phyloP scores from a whole-genome alignment of 2,113 vertebrate genomes.

The Rhombomys opimus region DNA sequence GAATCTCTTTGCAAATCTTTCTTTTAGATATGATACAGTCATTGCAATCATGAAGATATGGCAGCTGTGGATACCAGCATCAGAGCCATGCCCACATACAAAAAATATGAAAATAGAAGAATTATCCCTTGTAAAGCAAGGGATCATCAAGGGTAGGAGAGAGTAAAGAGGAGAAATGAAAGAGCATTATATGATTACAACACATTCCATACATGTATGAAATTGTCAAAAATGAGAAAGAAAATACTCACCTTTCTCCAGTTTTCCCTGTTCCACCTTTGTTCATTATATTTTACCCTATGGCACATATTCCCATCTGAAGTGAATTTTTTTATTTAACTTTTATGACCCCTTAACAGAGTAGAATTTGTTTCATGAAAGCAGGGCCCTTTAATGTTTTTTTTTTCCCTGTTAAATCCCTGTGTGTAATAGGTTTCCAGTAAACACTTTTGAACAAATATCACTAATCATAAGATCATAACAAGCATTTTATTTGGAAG shows the following conservation, averaged over 20 bases:
- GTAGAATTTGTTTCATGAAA: conserved; percentile 1
- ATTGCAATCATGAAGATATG: not conserved
- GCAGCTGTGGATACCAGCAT: not conserved
- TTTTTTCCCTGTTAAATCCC: not conserved
- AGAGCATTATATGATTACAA: too few species aligned
- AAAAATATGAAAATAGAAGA: not conserved
- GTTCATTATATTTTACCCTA: conserved; percentile 6
- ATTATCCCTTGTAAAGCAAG: not conserved
- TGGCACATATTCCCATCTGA: not conserved
- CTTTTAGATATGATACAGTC: not conserved
- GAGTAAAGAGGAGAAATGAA: not conserved
- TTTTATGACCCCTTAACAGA: not conserved
- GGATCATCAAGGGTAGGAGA: not conserved
- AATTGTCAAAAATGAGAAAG: not conserved
- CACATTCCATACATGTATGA: not conserved
- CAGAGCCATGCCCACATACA: not conserved
- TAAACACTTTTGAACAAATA: conserved; percentile 18
- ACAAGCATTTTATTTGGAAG: not conserved
- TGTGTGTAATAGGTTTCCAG: not conserved
- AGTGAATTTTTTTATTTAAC: not conserved
- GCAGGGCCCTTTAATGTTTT: not conserved
- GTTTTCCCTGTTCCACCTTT: not conserved
- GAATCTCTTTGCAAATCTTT: not conserved
- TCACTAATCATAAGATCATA: not conserved
- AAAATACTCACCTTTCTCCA: not conserved